Conservation (phyloP, 2,113 vertebrate species). For the Alethe diademata region DNA sequence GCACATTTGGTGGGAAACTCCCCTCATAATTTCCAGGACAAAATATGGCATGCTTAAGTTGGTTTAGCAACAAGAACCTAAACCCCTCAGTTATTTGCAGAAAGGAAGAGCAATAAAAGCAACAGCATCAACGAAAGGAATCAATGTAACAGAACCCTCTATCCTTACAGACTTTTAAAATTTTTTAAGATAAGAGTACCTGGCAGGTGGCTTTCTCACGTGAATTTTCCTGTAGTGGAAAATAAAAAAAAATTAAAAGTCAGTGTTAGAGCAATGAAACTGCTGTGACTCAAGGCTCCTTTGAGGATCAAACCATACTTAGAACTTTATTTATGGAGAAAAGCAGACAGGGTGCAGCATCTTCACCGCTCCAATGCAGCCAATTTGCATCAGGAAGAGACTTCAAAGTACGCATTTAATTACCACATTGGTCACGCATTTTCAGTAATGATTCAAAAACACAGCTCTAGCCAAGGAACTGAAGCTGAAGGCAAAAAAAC, state of each 20-base stretch:
- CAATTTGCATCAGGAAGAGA: background rate
- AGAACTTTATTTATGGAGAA: background rate
- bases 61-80: background rate
- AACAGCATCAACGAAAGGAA: background rate
- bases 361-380: background rate
- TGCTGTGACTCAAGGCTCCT: background rate
- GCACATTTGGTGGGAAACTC: background rate
- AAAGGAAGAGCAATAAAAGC: background rate
- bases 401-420: background rate
- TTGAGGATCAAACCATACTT: background rate
- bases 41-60: background rate
- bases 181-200: background rate
- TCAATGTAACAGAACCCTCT: background rate
- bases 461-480: background rate
- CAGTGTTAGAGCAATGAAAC: background rate
- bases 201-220: background rate
- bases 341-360: background rate
- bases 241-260: background rate
- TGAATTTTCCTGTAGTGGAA: background rate
- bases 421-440: accelerated
- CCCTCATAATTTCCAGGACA: background rate
- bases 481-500: background rate
- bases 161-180: background rate
- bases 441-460: background rate
- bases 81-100: background rate